Percentiles rank a stretch among this genome's conserved stretches.
phyloP scores from a whole-genome alignment of 2,888 invertebrate species.

The Euplexia lucipara region DNA sequence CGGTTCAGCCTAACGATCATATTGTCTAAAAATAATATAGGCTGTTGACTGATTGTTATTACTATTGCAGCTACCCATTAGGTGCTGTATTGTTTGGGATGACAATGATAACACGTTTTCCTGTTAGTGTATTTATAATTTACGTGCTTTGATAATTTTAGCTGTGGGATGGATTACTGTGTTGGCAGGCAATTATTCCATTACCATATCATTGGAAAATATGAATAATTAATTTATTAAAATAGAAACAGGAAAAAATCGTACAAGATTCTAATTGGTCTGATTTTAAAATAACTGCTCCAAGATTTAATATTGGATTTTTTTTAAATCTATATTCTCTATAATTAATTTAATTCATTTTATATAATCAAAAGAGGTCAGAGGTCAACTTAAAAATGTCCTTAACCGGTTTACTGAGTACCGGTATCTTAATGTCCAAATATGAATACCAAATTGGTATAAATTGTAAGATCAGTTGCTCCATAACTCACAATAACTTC shows the following conservation, averaged over 20 bases:
- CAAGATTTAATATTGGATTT: too few relatives aligned
- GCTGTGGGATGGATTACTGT: constrained; percentile 18
- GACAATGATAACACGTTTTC: constrained; percentile 66
- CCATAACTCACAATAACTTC: not conserved
- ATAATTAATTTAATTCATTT: too few relatives aligned
- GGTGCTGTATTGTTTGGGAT: constrained; percentile 55
- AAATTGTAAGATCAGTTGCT: not conserved
- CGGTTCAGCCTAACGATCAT: constrained; percentile 55
- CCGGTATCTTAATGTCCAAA: not conserved
- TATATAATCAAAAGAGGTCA: too few relatives aligned
- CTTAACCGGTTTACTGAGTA: not conserved
- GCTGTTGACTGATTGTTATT: constrained; percentile 33
- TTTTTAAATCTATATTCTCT: too few relatives aligned
- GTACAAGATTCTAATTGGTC: constrained; percentile 15
- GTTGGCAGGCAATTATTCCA: constrained; percentile 2
- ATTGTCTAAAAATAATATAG: constrained; percentile 42
- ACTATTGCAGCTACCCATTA: constrained; percentile 43
- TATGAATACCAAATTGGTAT: not conserved
- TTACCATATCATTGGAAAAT: not conserved
- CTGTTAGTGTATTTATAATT: constrained; percentile 58
- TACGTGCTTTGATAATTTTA: constrained; percentile 24
- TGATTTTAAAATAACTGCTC: not conserved
- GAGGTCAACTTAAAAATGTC: not conserved
- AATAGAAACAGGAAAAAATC: not conserved
- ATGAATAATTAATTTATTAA: not conserved